phyloP scores from a whole-genome alignment of 1,140 invertebrate genomes.

The Stegodyphus mimosarum region DNA sequence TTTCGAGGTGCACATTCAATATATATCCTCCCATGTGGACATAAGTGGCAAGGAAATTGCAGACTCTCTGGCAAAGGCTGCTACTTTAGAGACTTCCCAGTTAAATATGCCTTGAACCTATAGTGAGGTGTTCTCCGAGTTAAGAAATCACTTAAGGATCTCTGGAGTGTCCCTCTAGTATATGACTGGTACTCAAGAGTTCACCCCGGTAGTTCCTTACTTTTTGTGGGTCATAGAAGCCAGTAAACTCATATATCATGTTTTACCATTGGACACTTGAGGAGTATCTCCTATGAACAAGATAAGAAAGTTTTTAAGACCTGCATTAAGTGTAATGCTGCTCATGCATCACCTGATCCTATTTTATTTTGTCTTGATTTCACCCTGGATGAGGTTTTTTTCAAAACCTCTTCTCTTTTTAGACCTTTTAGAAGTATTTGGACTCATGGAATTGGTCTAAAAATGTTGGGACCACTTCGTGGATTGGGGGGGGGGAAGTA shows the following conservation, averaged over 20 bases:
- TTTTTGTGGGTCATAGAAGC: background rate
- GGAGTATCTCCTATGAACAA: background rate
- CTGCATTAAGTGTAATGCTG: background rate
- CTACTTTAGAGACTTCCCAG: background rate
- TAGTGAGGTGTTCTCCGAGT: background rate
- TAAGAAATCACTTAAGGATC: background rate
- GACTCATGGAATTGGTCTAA: background rate
- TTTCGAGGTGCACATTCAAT: background rate
- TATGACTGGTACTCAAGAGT: background rate
- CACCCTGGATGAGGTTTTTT: background rate
- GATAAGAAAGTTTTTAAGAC: constrained; percentile 22
- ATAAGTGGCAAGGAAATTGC: background rate
- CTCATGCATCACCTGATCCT: background rate
- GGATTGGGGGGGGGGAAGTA: too few species aligned
- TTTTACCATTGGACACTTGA: background rate
- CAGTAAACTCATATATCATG: background rate
- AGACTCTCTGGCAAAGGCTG: background rate
- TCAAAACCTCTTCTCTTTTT: background rate
- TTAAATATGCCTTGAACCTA: background rate
- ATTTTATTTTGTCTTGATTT: constrained; percentile 15
- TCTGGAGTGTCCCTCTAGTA: background rate
- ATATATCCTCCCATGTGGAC: background rate
- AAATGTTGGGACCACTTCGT: too few species aligned
- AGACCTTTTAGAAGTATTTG: background rate
- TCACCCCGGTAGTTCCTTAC: background rate